Percentiles rank a stretch among this genome's conserved stretches.
Evolutionary conservation across 2,113 vertebrate genomes (phyloP).

Genomic region (Galbula dea): DNA sequence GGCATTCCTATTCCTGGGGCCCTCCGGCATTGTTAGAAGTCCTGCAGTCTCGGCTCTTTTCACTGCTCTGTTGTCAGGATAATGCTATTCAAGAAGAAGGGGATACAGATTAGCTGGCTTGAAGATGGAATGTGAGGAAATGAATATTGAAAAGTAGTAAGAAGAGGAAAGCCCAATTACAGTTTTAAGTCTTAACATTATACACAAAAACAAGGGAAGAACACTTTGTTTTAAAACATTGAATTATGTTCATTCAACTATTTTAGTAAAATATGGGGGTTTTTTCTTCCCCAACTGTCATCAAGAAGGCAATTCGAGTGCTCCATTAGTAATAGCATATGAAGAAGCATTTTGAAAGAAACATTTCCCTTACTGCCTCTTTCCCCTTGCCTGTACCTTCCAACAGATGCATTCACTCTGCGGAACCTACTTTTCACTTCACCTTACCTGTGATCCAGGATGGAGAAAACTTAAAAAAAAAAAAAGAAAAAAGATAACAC

Average conservation of each 20-base stretch:
- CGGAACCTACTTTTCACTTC: not conserved
- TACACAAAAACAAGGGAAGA: not conserved
- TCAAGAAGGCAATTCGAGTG: not conserved
- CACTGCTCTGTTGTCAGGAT: conserved; percentile 26
- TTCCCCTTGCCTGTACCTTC: not conserved
- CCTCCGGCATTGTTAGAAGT: conserved; percentile 42
- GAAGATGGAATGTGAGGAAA: not conserved
- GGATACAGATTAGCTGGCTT: conserved; percentile 31
- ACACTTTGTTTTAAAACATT: conserved; percentile 5
- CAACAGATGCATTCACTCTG: not conserved
- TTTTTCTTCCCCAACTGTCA: not conserved
- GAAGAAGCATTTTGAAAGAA: not conserved
- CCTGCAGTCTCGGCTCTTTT: conserved; percentile 37
- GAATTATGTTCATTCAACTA: not conserved
- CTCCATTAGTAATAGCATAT: not conserved
- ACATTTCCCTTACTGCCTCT: not conserved
- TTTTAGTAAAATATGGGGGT: not conserved
- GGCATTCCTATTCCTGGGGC: conserved; percentile 59
- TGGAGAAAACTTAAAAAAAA: not conserved
- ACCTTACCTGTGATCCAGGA: not conserved
- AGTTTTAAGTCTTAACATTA: not conserved
- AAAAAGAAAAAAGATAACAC: too few relatives aligned
- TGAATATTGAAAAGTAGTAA: not conserved
- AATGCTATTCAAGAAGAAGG: conserved; percentile 21
- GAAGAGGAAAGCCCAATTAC: not conserved